Conservation (phyloP, 2,888 invertebrate species). For the Malthinus seriepunctatus region DNA sequence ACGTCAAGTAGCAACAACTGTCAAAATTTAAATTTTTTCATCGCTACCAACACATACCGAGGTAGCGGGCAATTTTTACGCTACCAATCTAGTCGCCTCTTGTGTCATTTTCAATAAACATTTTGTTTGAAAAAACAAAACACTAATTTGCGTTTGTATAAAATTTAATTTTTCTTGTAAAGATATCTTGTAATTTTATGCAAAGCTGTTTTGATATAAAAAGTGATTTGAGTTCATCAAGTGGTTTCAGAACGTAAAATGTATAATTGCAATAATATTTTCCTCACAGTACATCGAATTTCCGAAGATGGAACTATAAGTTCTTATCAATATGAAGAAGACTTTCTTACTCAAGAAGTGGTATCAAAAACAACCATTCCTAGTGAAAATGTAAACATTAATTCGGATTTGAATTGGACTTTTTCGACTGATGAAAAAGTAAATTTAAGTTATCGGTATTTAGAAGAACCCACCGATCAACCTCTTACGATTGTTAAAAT, state of each 20-base stretch:
- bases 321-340: conserved; percentile 43
- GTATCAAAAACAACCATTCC: conserved; percentile 41
- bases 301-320: conserved; percentile 39
- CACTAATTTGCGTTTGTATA: not conserved
- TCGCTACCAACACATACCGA: too few species aligned
- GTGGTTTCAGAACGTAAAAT: conserved; percentile 43
- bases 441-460: conserved; percentile 37
- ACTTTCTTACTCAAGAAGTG: conserved; percentile 42
- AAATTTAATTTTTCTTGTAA: conserved; percentile 11
- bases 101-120: not conserved
- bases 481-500: conserved; percentile 41
- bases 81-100: too few species aligned
- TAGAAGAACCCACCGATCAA: conserved; percentile 38
- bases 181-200: conserved; percentile 21
- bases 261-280: conserved; percentile 43
- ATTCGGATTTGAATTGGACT: conserved; percentile 23
- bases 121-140: not conserved
- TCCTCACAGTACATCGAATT: conserved; percentile 44
- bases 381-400: conserved; percentile 35
- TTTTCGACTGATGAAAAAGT: conserved; percentile 30
- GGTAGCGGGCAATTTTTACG: too few species aligned
- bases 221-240: conserved; percentile 38
- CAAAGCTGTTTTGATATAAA: conserved; percentile 48
- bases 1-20: too few species aligned
- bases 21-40: too few species aligned